phyloP scores from a whole-genome alignment of 2,113 vertebrate genomes.

The Cnemophilus loriae region DNA sequence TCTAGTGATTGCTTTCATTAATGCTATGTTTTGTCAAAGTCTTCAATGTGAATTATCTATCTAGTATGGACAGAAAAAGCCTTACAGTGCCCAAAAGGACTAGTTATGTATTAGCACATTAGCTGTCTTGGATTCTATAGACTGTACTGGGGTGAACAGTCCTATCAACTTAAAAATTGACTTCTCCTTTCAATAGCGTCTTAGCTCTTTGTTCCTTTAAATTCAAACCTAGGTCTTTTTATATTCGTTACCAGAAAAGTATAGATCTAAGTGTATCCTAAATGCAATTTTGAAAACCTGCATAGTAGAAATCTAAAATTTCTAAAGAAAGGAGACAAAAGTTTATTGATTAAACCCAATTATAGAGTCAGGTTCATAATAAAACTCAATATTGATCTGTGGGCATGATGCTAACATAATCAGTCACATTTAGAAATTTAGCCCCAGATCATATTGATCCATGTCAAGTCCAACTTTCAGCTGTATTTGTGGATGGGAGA shows the following conservation, averaged over 20 bases:
- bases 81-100: constrained; percentile 76
- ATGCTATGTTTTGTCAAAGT: constrained; percentile 87
- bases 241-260: constrained; percentile 78
- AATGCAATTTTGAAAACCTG: constrained; percentile 82
- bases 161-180: constrained; percentile 82
- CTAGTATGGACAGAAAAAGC: constrained; percentile 80
- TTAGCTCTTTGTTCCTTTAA: constrained; percentile 75
- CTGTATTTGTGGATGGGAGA: constrained; percentile 84
- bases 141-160: constrained; percentile 79
- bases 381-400: constrained; percentile 94
- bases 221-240: constrained; percentile 88
- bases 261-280: constrained; percentile 72
- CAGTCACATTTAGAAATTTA: constrained; percentile 91
- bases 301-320: constrained; percentile 70
- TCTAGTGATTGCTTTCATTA: constrained; percentile 89
- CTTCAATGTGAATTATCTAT: constrained; percentile 79
- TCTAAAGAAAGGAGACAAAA: constrained; percentile 91
- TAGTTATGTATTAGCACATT: constrained; percentile 77
- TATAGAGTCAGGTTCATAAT: constrained; percentile 80
- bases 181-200: constrained; percentile 71
- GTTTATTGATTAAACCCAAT: constrained; percentile 93
- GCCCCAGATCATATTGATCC: constrained; percentile 90
- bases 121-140: constrained; percentile 79
- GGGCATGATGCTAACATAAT: constrained; percentile 88
- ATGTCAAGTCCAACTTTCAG: constrained; percentile 95